Evolutionary conservation across 2,888 invertebrate genomes (phyloP).

Genomic region (Chrysotoxum bicinctum): DNA sequence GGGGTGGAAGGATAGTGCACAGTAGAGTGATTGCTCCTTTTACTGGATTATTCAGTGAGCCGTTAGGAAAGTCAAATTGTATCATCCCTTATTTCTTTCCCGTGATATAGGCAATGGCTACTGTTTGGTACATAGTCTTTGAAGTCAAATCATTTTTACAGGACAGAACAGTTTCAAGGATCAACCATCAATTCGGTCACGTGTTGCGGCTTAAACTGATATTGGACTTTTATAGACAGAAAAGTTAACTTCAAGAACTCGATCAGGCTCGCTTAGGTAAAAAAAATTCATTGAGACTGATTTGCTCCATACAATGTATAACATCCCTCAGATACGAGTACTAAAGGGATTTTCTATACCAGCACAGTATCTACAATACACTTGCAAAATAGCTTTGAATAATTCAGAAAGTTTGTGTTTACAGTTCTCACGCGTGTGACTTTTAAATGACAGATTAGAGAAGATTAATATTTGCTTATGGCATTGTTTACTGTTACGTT

Average conservation of each 20-base stretch:
- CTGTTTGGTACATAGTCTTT: conserved; percentile 33
- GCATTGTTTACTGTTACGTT: conserved; percentile 74
- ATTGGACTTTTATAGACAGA: conserved; percentile 64
- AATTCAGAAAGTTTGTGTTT: conserved; percentile 75
- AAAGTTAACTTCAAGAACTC: conserved; percentile 65
- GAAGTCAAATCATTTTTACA: conserved; percentile 56
- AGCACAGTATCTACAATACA: not conserved
- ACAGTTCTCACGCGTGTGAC: conserved; percentile 82
- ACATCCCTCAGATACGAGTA: conserved; percentile 37
- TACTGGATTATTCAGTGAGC: conserved; percentile 56
- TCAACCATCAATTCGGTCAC: conserved; percentile 75
- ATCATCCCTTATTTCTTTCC: conserved; percentile 27
- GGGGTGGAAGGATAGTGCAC: conserved; percentile 8
- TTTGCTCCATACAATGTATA: conserved; percentile 27
- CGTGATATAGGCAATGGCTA: not conserved
- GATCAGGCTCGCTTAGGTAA: conserved; percentile 21
- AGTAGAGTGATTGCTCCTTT: conserved; percentile 62
- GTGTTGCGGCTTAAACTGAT: conserved; percentile 78
- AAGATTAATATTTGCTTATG: conserved; percentile 80
- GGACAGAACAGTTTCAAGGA: conserved; percentile 47
- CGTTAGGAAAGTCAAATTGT: conserved; percentile 58
- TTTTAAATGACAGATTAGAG: conserved; percentile 82
- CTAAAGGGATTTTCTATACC: conserved; percentile 2
- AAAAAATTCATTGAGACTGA: conserved; percentile 23
- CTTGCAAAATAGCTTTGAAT: conserved; percentile 43